Percentiles rank a stretch among this genome's conserved stretches.
phyloP scores from a whole-genome alignment of 2,797 vertebrate genomes.

The Gymnodraco acuticeps region DNA sequence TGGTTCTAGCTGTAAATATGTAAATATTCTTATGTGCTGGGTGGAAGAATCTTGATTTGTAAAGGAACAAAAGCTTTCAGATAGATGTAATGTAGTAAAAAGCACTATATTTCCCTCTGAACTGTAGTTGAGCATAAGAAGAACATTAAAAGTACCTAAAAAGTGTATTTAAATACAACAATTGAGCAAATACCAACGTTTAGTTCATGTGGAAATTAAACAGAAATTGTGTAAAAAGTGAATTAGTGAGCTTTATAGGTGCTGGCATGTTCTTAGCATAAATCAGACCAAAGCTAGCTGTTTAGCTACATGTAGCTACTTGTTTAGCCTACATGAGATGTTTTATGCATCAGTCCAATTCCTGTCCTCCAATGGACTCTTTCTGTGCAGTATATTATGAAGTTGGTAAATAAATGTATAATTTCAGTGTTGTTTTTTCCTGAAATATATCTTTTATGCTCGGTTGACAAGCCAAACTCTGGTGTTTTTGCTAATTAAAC shows the following conservation, averaged over 20 bases:
- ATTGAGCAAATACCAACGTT: background rate
- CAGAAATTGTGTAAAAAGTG: background rate
- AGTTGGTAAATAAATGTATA: background rate
- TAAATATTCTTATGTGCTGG: background rate
- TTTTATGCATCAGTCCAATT: background rate
- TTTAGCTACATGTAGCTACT: background rate
- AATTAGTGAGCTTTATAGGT: background rate
- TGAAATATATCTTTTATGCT: background rate
- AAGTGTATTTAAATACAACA: no score
- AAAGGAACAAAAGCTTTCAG: background rate
- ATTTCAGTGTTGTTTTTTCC: no score
- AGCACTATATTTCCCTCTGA: background rate
- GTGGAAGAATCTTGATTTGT: background rate
- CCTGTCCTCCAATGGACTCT: no score
- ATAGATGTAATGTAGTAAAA: background rate
- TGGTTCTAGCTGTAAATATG: no score
- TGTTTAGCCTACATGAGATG: background rate
- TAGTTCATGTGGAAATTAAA: background rate
- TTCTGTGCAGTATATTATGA: background rate
- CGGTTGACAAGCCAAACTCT: background rate
- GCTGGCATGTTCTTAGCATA: no score
- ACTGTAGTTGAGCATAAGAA: background rate
- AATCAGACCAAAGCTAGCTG: no score
- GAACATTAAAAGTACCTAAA: no score
- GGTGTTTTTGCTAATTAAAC: constrained; percentile 11